These are phyloP conservation scores for Odocoileus virginianus DNA, from an alignment of 2,113 vertebrate genomes.

Conservation along the genomic window DNA sequence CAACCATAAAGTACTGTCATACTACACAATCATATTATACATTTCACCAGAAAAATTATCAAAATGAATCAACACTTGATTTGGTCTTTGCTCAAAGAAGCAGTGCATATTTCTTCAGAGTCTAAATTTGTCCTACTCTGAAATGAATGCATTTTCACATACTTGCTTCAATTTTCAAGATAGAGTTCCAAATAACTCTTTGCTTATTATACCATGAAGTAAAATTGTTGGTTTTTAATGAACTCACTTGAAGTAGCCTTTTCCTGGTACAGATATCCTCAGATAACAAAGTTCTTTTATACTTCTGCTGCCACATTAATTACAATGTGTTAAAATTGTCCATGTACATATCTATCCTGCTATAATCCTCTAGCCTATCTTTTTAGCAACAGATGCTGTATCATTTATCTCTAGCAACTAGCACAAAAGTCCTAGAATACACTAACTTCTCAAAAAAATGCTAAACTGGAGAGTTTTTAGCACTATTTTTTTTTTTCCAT, in stretches of 20 bases:
- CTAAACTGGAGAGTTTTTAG: not conserved
- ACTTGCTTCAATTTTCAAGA: constrained; percentile 24
- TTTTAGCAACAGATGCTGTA: not conserved
- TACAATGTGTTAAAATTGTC: not conserved
- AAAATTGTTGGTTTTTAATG: not conserved
- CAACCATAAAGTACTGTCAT: not conserved
- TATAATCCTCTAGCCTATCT: not conserved
- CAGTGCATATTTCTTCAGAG: not conserved
- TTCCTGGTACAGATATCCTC: not conserved
- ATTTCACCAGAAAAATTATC: not conserved
- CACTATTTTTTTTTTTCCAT: not conserved
- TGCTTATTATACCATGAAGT: not conserved
- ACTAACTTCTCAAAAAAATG: not conserved
- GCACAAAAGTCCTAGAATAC: not conserved
- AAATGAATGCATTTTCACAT: not conserved
- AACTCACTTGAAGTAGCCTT: not conserved
- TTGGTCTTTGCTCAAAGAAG: not conserved
- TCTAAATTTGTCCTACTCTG: not conserved
- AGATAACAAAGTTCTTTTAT: not conserved
- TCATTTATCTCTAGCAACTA: not conserved
- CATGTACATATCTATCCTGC: not conserved
- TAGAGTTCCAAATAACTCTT: constrained; percentile 3
- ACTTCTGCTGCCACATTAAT: not conserved
- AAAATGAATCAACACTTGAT: not conserved
- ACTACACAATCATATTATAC: not conserved